A percentile compares a stretch with the other conserved stretches of the same genome.
phyloP scores from a whole-genome alignment of 2,797 vertebrate species.

The Darevskia mixta region DNA sequence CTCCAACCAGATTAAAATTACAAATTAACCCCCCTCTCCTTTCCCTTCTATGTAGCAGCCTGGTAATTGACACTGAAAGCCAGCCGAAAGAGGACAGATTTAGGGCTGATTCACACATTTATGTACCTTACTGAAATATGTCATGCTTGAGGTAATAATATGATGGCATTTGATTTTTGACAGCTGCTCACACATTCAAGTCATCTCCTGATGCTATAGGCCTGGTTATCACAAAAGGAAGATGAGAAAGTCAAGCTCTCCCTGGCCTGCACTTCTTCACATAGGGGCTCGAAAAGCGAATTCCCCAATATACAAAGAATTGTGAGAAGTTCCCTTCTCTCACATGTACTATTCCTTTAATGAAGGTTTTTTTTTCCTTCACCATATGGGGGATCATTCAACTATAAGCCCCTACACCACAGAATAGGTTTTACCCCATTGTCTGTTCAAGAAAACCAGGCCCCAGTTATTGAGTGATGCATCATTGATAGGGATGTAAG shows the following conservation, averaged over 20 bases:
- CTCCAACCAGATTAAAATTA: conserved; percentile 18
- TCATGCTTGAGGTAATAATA: not conserved
- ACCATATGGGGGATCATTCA: not conserved
- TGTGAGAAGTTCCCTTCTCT: not conserved
- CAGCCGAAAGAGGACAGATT: conserved; percentile 20
- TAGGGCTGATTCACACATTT: conserved; percentile 13
- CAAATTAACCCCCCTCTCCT: not conserved
- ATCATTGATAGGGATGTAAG: not conserved
- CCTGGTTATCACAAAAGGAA: not conserved
- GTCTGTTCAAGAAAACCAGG: not conserved
- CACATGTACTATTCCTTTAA: no score
- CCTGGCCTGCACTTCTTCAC: not conserved
- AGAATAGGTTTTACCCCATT: not conserved
- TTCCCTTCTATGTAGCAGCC: not conserved
- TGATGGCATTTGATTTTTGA: conserved; percentile 4
- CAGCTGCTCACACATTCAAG: not conserved
- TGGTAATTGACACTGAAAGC: conserved; percentile 5
- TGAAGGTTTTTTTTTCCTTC: no score
- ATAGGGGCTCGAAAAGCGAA: not conserved
- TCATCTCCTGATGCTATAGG: no score
- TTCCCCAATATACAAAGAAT: not conserved
- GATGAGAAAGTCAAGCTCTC: not conserved
- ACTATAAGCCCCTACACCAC: not conserved
- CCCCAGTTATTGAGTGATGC: not conserved
- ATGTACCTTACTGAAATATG: conserved; percentile 10